Evolutionary conservation across 2,888 invertebrate species (phyloP).

Genomic region (Aradus depressus): DNA sequence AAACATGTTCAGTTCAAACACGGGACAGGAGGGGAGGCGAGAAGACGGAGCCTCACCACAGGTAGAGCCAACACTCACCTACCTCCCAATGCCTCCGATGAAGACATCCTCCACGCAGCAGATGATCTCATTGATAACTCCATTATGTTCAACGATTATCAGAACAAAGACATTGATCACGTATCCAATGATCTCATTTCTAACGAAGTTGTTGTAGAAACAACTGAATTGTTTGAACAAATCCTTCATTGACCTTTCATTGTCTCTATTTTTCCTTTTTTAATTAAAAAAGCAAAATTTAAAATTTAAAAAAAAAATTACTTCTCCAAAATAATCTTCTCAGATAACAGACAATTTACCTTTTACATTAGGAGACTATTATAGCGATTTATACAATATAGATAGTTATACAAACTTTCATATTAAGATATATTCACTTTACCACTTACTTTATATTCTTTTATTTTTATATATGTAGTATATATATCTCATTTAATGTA

Average conservation of each 20-base stretch:
- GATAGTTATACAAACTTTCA: too few species aligned
- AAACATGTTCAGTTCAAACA: conserved; percentile 22
- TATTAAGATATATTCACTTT: too few species aligned
- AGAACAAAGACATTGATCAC: conserved; percentile 21
- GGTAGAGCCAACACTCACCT: conserved; percentile 16
- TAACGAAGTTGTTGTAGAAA: conserved; percentile 26
- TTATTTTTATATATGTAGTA: too few species aligned
- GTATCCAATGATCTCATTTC: conserved; percentile 18
- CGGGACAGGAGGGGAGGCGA: conserved; percentile 8
- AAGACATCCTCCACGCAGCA: conserved; percentile 26
- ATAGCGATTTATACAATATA: too few species aligned
- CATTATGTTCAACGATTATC: conserved; percentile 25
- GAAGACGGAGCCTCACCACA: conserved; percentile 4
- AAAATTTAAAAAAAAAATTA: too few species aligned
- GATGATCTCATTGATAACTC: conserved; percentile 25
- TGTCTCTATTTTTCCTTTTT: too few species aligned
- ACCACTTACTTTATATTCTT: too few species aligned
- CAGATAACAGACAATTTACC: too few species aligned
- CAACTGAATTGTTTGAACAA: conserved; percentile 26
- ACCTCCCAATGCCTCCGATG: conserved; percentile 26
- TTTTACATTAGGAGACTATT: too few species aligned
- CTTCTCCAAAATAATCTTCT: too few species aligned
- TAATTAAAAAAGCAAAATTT: too few species aligned
- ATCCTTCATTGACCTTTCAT: conserved; percentile 14
- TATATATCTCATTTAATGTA: too few species aligned